phyloP scores from a whole-genome alignment of 2,888 invertebrate species.

The Himalopsyche tibetana region DNA sequence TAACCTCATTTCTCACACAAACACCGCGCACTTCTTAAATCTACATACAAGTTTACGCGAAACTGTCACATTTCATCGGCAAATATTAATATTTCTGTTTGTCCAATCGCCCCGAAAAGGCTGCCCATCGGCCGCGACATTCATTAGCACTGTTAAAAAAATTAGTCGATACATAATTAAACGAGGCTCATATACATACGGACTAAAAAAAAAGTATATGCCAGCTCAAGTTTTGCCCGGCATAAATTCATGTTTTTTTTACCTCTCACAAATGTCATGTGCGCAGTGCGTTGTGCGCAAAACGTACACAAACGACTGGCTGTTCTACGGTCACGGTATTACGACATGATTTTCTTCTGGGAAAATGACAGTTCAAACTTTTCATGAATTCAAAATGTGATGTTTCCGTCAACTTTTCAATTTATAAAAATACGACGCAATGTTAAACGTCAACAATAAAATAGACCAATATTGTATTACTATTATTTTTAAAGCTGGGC shows the following conservation, averaged over 20 bases:
- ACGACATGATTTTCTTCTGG: background rate
- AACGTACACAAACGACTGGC: conserved; percentile 41
- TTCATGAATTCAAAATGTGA: too few species aligned
- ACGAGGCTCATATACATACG: conserved; percentile 76
- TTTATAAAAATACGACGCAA: too few species aligned
- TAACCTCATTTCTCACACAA: conserved; percentile 52
- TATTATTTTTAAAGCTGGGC: too few species aligned
- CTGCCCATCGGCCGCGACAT: conserved; percentile 37
- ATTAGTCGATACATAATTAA: conserved; percentile 78
- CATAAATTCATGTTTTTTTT: conserved; percentile 78
- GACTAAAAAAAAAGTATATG: conserved; percentile 77
- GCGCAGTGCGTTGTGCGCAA: conserved; percentile 55
- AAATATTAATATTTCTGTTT: background rate
- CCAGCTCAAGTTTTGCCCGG: conserved; percentile 74
- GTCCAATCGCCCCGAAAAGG: background rate
- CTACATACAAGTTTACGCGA: conserved; percentile 20
- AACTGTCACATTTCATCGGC: conserved; percentile 9
- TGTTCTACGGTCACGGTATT: background rate
- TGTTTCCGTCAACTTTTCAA: too few species aligned
- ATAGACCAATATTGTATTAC: too few species aligned
- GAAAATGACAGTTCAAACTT: conserved; percentile 4
- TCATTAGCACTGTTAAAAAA: conserved; percentile 61
- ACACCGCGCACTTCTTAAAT: conserved; percentile 49
- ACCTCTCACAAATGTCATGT: conserved; percentile 63
- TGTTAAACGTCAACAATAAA: too few species aligned